Evolutionary conservation across 2,113 vertebrate genomes (phyloP).

Genomic region (Crotalus tigris): DNA sequence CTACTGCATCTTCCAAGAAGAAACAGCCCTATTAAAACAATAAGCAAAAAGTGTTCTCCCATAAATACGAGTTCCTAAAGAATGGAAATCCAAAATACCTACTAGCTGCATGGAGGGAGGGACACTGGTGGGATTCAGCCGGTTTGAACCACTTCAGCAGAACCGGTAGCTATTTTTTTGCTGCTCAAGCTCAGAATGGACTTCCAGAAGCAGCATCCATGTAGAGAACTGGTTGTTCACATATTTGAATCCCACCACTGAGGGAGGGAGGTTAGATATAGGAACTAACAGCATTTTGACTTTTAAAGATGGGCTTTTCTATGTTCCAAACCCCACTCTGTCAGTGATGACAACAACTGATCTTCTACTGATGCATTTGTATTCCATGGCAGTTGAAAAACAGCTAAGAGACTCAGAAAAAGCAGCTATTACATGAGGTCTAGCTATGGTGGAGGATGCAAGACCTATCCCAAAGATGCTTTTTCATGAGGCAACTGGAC

Average conservation of each 20-base stretch:
- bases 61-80: background rate
- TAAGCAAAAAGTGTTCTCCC: background rate
- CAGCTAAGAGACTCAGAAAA: background rate
- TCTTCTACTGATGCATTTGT: background rate
- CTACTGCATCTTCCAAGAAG: background rate
- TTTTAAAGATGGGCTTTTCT: no score
- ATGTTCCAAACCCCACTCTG: background rate
- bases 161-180: no score
- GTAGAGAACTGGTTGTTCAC: no score
- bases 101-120: background rate
- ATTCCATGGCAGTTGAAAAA: background rate
- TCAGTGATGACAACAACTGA: background rate
- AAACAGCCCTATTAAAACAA: background rate
- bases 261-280: background rate
- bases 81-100: background rate
- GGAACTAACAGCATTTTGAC: background rate
- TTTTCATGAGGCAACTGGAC: no score
- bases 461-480: background rate
- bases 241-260: no score
- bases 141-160: no score
- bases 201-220: no score
- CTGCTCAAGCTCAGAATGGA: no score
- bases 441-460: accelerated
- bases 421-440: background rate
- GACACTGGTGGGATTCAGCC: no score